A percentile compares a stretch with the other conserved stretches of the same genome.
These are phyloP conservation scores for Brachypodius melanocephalos DNA, from an alignment of 2,113 vertebrate genomes.

Conservation along the genomic window DNA sequence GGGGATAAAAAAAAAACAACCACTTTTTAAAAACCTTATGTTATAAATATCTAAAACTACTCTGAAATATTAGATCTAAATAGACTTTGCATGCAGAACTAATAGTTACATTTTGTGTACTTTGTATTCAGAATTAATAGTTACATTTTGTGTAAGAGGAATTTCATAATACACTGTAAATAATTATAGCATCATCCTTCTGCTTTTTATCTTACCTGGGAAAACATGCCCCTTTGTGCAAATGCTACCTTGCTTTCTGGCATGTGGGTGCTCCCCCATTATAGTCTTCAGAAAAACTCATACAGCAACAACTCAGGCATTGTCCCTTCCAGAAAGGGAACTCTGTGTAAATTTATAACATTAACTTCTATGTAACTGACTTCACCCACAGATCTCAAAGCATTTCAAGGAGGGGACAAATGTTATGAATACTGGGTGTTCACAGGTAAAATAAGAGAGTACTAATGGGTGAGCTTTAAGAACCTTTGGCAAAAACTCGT, in stretches of 20 bases:
- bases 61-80: not conserved
- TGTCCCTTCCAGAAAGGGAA: not conserved
- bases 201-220: not conserved
- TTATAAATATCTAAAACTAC: not conserved
- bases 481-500: not conserved
- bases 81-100: not conserved
- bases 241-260: not conserved
- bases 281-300: not conserved
- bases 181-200: not conserved
- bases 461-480: not conserved
- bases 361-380: not conserved
- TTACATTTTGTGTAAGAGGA: not conserved
- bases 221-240: not conserved
- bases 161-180: not conserved
- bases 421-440: not conserved
- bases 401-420: not conserved
- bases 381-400: not conserved
- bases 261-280: rapidly evolving
- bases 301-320: not conserved
- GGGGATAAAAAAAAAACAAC: not conserved
- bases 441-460: not conserved
- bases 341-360: no score
- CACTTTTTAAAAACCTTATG: not conserved
- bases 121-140: not conserved
- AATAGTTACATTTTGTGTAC: not conserved